These are phyloP conservation scores for Cerceris rybyensis DNA, from an alignment of 2,888 invertebrate genomes.

Conservation along the genomic window DNA sequence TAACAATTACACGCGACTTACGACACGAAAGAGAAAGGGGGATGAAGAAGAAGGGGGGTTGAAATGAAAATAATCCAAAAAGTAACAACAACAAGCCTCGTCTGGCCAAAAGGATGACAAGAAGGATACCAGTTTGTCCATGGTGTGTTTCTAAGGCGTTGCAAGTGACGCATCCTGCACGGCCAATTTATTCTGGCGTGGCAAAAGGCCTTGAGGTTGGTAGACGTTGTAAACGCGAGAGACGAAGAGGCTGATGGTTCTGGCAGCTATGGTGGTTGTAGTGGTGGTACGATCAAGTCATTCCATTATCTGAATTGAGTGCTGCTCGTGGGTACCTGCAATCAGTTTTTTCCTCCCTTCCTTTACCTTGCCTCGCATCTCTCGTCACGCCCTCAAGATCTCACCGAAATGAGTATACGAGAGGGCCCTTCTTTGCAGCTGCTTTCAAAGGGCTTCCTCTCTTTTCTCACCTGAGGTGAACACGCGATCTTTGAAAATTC, in stretches of 20 bases:
- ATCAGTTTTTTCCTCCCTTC: constrained; percentile 65
- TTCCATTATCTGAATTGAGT: constrained; percentile 81
- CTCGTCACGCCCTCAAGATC: constrained; percentile 68
- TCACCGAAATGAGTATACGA: constrained; percentile 55
- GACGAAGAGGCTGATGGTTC: constrained; percentile 47
- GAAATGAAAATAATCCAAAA: too few species aligned
- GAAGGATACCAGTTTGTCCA: constrained; percentile 46
- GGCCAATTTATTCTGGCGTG: constrained; percentile 66
- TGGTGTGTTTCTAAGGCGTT: constrained; percentile 50
- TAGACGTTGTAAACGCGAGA: constrained; percentile 42
- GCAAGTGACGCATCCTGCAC: constrained; percentile 62
- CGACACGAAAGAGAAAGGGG: too few species aligned
- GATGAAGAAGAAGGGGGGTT: too few species aligned
- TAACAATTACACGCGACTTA: too few species aligned
- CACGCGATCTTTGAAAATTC: not conserved
- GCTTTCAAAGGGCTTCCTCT: not conserved
- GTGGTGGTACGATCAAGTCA: constrained; percentile 77
- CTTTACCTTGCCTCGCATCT: constrained; percentile 47
- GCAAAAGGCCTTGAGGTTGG: constrained; percentile 55
- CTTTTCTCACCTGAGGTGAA: not conserved
- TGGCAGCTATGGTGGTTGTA: constrained; percentile 55
- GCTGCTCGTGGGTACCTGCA: constrained; percentile 75
- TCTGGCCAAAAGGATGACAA: constrained; percentile 14
- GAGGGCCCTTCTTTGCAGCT: constrained; percentile 19
- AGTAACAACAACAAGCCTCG: too few species aligned